phyloP scores from a whole-genome alignment of 1,140 invertebrate genomes.

The Cydia fagiglandana region DNA sequence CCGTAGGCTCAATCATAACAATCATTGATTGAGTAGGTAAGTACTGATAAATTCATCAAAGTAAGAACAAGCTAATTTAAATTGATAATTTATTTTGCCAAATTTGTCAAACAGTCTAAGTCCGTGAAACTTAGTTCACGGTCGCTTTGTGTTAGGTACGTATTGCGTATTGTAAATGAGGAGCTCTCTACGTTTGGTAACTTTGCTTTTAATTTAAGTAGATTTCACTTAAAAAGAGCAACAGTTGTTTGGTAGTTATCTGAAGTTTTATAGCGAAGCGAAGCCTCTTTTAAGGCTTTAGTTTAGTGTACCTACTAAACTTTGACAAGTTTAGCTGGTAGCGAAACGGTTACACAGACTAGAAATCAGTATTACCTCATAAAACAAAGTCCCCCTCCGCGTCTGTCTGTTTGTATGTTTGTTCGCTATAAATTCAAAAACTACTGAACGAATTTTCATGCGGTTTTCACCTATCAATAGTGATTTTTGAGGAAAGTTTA shows the following conservation, averaged over 20 bases:
- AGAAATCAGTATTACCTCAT: no score
- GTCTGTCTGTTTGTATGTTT: no score
- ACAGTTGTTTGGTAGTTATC: constrained; percentile 11
- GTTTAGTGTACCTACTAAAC: not conserved
- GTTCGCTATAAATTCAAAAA: no score
- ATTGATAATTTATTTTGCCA: constrained; percentile 30
- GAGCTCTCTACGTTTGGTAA: not conserved
- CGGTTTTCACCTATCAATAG: no score
- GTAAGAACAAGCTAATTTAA: not conserved
- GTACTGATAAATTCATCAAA: constrained; percentile 24
- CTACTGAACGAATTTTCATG: no score
- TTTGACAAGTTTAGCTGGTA: no score
- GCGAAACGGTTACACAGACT: no score
- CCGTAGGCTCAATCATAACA: not conserved
- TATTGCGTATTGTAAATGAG: constrained; percentile 6
- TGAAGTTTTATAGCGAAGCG: not conserved
- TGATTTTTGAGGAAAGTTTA: no score
- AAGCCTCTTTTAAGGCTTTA: not conserved
- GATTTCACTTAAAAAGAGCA: constrained; percentile 26
- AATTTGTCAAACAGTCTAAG: constrained; percentile 25
- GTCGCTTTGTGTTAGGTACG: not conserved
- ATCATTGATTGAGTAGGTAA: constrained; percentile 18
- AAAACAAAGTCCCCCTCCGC: no score
- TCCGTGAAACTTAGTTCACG: constrained; percentile 26
- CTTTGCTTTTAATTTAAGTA: constrained; percentile 17